These are phyloP conservation scores for Pyrrhura leucotis DNA, from an alignment of 2,797 vertebrate genomes.

Conservation along the genomic window DNA sequence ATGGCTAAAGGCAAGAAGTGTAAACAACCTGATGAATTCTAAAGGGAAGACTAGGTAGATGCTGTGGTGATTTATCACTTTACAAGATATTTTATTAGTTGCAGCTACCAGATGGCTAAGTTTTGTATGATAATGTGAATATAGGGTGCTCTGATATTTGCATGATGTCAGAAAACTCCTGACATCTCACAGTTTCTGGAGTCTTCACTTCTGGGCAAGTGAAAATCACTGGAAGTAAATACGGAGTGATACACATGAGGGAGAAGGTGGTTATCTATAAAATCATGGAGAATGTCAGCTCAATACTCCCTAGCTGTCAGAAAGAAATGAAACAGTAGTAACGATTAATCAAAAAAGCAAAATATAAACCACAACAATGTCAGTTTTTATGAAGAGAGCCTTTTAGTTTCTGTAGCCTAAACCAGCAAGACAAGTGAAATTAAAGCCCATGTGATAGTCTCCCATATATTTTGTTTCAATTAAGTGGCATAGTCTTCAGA, in stretches of 20 bases:
- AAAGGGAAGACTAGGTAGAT: neutral
- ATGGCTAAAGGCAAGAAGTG: neutral
- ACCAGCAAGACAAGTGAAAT: neutral
- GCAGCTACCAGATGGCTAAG: neutral
- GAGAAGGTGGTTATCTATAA: neutral
- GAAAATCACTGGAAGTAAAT: neutral
- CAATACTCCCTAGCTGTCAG: neutral
- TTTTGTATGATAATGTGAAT: neutral
- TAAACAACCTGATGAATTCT: neutral
- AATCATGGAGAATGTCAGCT: neutral
- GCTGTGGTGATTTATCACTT: neutral
- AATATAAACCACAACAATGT: neutral
- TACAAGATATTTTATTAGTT: neutral
- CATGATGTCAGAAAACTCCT: neutral
- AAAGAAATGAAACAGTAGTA: neutral
- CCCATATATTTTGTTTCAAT: neutral
- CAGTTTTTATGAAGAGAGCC: neutral
- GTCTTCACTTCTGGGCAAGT: neutral
- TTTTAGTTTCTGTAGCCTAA: neutral
- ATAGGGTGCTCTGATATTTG: neutral
- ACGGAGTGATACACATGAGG: neutral
- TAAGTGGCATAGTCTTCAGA: neutral
- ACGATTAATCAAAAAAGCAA: neutral
- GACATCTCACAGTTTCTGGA: neutral
- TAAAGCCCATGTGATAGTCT: neutral